These are phyloP conservation scores for Henricia sp. DNA, from an alignment of 53 echinoderm and acorn worm genomes.

Conservation along the genomic window DNA sequence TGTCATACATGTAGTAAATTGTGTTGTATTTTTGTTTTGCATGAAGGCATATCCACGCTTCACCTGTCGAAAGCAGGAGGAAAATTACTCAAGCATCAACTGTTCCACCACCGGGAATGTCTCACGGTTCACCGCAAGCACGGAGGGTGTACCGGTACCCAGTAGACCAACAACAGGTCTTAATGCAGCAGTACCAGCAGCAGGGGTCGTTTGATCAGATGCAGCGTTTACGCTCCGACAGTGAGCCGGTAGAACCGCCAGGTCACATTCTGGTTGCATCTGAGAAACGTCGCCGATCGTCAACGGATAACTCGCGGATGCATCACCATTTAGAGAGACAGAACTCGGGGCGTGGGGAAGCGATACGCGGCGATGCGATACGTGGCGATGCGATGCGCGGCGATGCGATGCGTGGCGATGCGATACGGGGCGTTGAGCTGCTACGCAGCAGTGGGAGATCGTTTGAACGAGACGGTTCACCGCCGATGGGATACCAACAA, in stretches of 20 bases:
- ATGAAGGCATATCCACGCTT: constrained; percentile 67
- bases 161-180: constrained; percentile 64
- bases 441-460: constrained; percentile 35
- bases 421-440: constrained; percentile 30
- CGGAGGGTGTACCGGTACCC: constrained; percentile 67
- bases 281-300: constrained; percentile 54
- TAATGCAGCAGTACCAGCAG: constrained; percentile 58
- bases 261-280: constrained; percentile 9
- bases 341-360: constrained; percentile 44
- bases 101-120: constrained; percentile 35
- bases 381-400: no score
- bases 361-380: constrained; percentile 21
- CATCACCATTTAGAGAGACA: constrained; percentile 51
- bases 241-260: constrained; percentile 81
- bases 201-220: constrained; percentile 61
- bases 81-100: constrained; percentile 57
- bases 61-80: constrained; percentile 58
- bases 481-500: constrained; percentile 43
- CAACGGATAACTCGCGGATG: constrained; percentile 57
- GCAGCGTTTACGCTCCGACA: constrained; percentile 85
- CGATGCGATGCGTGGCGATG: constrained; percentile 20
- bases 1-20: no score
- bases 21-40: constrained; percentile 1
- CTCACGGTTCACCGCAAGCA: constrained; percentile 67
- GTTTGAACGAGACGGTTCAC: constrained; percentile 46